phyloP scores from a whole-genome alignment of 2,888 invertebrate genomes.

The Oxyteleia sp. region DNA sequence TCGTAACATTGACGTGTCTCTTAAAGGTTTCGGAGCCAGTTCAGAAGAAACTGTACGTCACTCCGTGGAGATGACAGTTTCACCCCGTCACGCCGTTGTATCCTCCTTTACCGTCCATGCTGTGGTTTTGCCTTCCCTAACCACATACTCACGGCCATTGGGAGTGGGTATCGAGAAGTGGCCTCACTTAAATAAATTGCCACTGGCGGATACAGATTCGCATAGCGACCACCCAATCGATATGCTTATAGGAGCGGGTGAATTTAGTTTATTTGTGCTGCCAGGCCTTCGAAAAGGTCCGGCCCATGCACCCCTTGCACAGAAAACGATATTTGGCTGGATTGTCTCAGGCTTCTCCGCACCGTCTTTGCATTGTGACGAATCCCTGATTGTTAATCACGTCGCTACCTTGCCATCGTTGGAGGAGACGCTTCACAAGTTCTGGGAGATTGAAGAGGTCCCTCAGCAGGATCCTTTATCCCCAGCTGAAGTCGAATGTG shows the following conservation, averaged over 20 bases:
- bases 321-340: slow-evolving; percentile 36
- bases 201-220: slow-evolving; percentile 22
- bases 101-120: background rate
- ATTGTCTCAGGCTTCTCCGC: slow-evolving; percentile 6
- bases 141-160: background rate
- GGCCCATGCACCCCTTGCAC: slow-evolving; percentile 5
- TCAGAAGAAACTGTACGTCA: too few relatives aligned
- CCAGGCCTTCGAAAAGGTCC: slow-evolving; percentile 23
- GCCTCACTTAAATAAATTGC: slow-evolving; percentile 17
- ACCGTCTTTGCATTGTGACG: background rate
- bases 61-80: too few relatives aligned
- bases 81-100: too few relatives aligned
- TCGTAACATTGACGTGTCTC: too few relatives aligned
- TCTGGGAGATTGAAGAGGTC: slow-evolving; percentile 29
- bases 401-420: background rate
- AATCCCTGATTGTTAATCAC: slow-evolving; percentile 2
- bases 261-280: slow-evolving; percentile 11
- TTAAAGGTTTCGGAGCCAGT: too few relatives aligned
- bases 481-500: too few relatives aligned
- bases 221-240: background rate
- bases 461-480: too few relatives aligned
- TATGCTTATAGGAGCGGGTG: slow-evolving; percentile 10
- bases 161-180: background rate
- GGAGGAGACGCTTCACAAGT: slow-evolving; percentile 22
- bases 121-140: background rate